Evolutionary conservation across 2,797 vertebrate genomes (phyloP).

Genomic region (Amblyopsis hoosieri): DNA sequence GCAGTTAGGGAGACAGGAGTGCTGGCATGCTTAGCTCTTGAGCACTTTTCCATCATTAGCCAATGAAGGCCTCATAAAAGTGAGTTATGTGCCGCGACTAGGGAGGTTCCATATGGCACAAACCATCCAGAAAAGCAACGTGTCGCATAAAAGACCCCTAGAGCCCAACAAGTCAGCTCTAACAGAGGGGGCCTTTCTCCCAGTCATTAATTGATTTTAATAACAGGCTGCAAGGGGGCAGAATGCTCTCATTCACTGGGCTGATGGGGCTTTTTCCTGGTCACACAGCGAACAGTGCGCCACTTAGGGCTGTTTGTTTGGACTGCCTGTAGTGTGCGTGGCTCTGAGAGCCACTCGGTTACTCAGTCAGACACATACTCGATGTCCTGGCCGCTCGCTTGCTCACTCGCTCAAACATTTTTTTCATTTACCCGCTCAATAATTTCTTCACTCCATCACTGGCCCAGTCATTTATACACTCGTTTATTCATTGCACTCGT

Average conservation of each 20-base stretch:
- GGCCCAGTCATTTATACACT: constrained; percentile 68
- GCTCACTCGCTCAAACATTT: constrained; percentile 73
- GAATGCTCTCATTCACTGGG: constrained; percentile 76
- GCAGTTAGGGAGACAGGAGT: constrained; percentile 60
- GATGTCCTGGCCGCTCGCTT: constrained; percentile 66
- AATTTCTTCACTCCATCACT: constrained; percentile 77
- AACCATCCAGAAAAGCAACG: constrained; percentile 79
- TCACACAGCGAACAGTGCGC: constrained; percentile 71
- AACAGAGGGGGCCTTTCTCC: constrained; percentile 64
- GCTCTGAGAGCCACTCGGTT: constrained; percentile 59
- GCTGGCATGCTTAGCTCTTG: constrained; percentile 63
- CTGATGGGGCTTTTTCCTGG: constrained; percentile 73
- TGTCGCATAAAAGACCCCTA: constrained; percentile 72
- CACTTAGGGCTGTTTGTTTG: constrained; percentile 80
- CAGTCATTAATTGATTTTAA: constrained; percentile 82
- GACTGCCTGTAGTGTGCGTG: constrained; percentile 69
- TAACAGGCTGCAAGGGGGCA: constrained; percentile 72
- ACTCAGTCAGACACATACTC: constrained; percentile 74
- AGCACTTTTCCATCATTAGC: constrained; percentile 77
- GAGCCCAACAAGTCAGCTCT: constrained; percentile 76
- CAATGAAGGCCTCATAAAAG: constrained; percentile 78
- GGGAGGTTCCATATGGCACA: constrained; percentile 80
- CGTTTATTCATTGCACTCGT: constrained; percentile 61
- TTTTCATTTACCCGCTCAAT: constrained; percentile 76
- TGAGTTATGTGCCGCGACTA: constrained; percentile 76